Base-by-base conservation (phyloP, 2,888 invertebrate genomes). In the Alcis repandata region DNA sequence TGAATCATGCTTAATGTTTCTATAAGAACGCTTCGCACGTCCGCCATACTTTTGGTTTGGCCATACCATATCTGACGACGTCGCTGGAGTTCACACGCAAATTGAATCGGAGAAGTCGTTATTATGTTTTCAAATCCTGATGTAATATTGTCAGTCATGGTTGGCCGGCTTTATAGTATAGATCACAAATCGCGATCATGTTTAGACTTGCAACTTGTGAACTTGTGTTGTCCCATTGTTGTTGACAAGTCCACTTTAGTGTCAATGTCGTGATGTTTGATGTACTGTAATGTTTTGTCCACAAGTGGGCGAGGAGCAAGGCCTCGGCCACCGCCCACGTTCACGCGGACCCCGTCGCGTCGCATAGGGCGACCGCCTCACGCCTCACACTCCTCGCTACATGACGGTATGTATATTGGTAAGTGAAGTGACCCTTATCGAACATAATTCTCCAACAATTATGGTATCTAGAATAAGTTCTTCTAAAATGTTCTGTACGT, bases 271-370 rank as follows among this genome's bases (percentile, higher is more conserved):
- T 33, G 19, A 6, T 15, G 38, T 54, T 40, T n/a, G 27, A 10
- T n/a, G 6, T 27, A 27, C 2, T 46, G 60, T 63, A 11, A 53
- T 48, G 58, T 68, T 59, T 60, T 60, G 58, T 63, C 45, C 64
- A 68, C 45, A 46, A 96, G 96, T 82, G 96, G 95, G 33, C 92
- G 96, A 71, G 95, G 95, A 8, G 84, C 93, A 60, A 88, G 95
- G 27, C 89, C 91, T 56, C 83, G 92, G 58, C 95, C 96, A 56
- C 96, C 96, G 65, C 96, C 97, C 48, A 93, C 95, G 67, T 97
- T 97, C 88, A 96, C 96, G 59, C 94, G 97, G 73, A 96, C 96
- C 11, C 97, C 97, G 48, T 97, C 97, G 75, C 94, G 97, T 65
- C 94, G 97, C 70, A 96, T 96, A 81, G 95, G 96, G 69, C 94